phyloP scores from a whole-genome alignment of 1,140 invertebrate species.

The Leptopilina clavipes region DNA sequence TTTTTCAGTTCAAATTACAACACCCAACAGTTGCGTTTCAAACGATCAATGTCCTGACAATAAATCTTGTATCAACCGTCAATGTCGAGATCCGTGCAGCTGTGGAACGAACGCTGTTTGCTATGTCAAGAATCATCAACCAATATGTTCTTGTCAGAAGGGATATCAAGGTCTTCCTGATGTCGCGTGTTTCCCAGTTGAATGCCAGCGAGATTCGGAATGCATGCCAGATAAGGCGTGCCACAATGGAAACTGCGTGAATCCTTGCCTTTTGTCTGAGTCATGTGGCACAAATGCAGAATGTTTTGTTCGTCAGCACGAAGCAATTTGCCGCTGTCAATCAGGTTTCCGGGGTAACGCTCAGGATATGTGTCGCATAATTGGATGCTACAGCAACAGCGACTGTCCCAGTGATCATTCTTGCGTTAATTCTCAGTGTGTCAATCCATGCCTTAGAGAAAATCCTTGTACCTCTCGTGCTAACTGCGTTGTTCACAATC shows the following conservation, averaged over 20 bases:
- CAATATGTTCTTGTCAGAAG: constrained; percentile 88
- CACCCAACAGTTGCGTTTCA: constrained; percentile 82
- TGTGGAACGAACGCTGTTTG: constrained; percentile 91
- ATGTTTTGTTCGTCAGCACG: constrained; percentile 85
- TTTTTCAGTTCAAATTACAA: constrained; percentile 77
- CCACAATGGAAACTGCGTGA: constrained; percentile 88
- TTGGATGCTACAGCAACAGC: constrained; percentile 91
- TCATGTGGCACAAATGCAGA: constrained; percentile 90
- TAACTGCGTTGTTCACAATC: constrained; percentile 87
- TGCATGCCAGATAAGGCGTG: constrained; percentile 88
- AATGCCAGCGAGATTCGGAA: constrained; percentile 86
- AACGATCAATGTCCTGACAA: constrained; percentile 86
- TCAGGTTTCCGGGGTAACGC: constrained; percentile 89
- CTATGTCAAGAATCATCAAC: constrained; percentile 86
- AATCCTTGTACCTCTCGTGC: constrained; percentile 86
- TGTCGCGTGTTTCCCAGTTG: constrained; percentile 83
- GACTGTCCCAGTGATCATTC: constrained; percentile 90
- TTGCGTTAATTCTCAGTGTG: constrained; percentile 90
- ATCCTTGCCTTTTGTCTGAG: constrained; percentile 84
- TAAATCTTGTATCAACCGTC: constrained; percentile 88
- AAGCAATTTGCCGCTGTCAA: constrained; percentile 86
- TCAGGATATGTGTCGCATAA: constrained; percentile 82
- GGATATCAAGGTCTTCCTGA: constrained; percentile 91
- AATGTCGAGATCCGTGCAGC: constrained; percentile 90
- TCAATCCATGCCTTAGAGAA: constrained; percentile 87